Percentiles rank a stretch among this genome's conserved stretches.
phyloP scores from a whole-genome alignment of 1,140 invertebrate species.

The Pentalonia nigronervosa region DNA sequence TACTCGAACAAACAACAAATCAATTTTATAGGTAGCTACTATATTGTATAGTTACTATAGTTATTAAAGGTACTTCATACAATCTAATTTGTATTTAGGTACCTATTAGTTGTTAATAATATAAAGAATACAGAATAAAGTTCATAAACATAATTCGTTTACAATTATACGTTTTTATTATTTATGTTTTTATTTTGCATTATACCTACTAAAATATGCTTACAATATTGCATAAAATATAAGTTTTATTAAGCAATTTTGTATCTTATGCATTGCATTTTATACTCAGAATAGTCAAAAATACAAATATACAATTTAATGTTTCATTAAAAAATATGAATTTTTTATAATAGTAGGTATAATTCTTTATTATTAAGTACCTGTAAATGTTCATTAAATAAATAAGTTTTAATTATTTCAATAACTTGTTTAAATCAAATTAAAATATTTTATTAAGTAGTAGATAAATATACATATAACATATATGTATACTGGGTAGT shows the following conservation, averaged over 20 bases:
- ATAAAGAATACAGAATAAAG: background rate
- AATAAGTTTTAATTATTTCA: background rate
- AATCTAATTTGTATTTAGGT: no score
- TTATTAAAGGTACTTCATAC: background rate
- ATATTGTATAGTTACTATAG: background rate
- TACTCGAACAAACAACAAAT: background rate
- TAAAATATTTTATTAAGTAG: background rate
- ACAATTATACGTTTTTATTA: background rate
- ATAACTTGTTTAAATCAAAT: background rate
- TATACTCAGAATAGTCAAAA: background rate
- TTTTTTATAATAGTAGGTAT: background rate
- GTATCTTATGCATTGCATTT: background rate
- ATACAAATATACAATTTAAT: background rate
- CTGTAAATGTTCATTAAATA: background rate
- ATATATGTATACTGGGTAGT: no score
- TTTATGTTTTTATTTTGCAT: background rate
- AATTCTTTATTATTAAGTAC: background rate
- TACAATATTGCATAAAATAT: background rate
- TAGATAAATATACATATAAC: background rate
- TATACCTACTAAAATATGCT: no score
- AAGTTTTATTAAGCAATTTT: background rate
- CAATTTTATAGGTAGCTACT: background rate
- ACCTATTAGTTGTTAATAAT: background rate
- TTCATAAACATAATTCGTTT: background rate
- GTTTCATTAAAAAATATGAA: background rate